A percentile compares a stretch with the other conserved stretches of the same genome.
These are phyloP conservation scores for Hermatobates lingyangjiaoensis DNA, from an alignment of 1,140 invertebrate genomes.

Conservation along the genomic window DNA sequence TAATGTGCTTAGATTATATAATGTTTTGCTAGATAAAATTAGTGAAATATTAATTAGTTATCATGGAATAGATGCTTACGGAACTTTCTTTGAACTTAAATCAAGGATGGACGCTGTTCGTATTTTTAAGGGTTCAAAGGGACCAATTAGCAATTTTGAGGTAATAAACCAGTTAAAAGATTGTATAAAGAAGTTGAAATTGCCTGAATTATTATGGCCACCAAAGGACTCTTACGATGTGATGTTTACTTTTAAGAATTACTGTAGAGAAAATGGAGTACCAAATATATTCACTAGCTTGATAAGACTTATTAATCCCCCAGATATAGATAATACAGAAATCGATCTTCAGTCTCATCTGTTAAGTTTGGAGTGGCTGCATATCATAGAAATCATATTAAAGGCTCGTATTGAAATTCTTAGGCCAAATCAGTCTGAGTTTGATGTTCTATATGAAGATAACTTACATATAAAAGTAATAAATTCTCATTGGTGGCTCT, in stretches of 20 bases:
- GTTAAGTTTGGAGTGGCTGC: constrained; percentile 9
- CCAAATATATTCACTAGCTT: constrained; percentile 4
- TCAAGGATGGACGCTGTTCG: neutral
- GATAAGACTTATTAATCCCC: constrained; percentile 11
- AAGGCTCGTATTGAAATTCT: constrained; percentile 7
- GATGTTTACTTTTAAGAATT: constrained; percentile 2
- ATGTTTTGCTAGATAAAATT: constrained; percentile 7
- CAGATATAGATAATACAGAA: constrained; percentile 7
- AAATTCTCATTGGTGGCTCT: too few species aligned
- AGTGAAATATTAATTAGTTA: constrained; percentile 3
- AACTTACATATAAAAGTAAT: too few species aligned
- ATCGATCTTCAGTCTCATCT: constrained; percentile 4
- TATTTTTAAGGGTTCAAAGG: neutral
- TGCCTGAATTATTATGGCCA: constrained; percentile 1
- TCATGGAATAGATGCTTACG: constrained; percentile 3
- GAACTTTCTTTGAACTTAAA: constrained; percentile 9
- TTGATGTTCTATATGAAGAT: too few species aligned
- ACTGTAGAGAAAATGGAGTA: constrained; percentile 5
- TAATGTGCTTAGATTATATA: constrained; percentile 7
- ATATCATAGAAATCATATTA: constrained; percentile 10
- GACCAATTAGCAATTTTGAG: neutral
- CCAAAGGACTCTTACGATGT: neutral
- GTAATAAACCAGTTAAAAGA: neutral
- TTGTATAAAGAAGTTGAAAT: neutral
- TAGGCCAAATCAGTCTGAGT: too few species aligned